phyloP scores from a whole-genome alignment of 2,113 vertebrate genomes.

The Lamprotornis superbus region DNA sequence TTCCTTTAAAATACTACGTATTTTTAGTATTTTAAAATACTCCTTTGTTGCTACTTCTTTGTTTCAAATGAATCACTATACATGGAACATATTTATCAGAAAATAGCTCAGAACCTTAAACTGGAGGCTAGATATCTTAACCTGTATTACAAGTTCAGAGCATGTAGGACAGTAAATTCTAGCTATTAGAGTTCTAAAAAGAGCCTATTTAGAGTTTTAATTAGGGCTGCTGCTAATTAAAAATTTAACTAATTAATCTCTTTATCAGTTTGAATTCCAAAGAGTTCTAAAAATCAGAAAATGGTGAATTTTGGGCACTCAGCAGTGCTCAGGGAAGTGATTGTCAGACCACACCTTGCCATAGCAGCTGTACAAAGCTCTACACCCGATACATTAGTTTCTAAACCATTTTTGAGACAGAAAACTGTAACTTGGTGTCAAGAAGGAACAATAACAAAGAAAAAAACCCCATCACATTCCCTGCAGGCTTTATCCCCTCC shows the following conservation, averaged over 20 bases:
- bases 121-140: background rate
- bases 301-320: background rate
- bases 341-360: background rate
- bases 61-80: background rate
- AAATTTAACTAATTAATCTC: background rate
- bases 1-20: background rate
- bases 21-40: background rate
- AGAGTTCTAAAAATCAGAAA: background rate
- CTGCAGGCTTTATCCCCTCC: background rate
- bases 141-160: background rate
- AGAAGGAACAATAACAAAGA: background rate
- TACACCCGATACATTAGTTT: background rate
- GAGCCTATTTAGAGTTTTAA: background rate
- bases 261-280: background rate
- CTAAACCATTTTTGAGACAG: background rate
- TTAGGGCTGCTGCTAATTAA: background rate
- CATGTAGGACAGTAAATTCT: background rate
- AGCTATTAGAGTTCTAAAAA: background rate
- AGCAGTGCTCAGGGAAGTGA: background rate
- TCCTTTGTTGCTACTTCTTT: background rate
- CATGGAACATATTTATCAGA: background rate
- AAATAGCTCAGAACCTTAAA: background rate
- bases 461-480: background rate
- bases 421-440: background rate
- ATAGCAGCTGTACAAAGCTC: background rate